Evolutionary conservation across 2,888 invertebrate genomes (phyloP).

Genomic region (Phorcus lineatus): DNA sequence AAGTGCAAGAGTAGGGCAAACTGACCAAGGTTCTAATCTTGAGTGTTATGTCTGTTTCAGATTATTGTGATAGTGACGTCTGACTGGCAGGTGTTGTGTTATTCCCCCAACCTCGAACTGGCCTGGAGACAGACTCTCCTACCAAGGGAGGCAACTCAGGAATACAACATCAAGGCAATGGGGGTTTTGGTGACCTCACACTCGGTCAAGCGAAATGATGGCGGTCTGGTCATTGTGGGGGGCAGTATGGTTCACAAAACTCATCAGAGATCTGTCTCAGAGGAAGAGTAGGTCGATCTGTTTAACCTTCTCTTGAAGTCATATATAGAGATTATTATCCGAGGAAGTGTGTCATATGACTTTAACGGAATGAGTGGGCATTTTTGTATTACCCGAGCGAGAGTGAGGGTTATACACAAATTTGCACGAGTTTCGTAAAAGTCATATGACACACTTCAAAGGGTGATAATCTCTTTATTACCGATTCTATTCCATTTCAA

Average conservation of each 20-base stretch:
- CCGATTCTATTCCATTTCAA: too few relatives aligned
- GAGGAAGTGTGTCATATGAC: too few relatives aligned
- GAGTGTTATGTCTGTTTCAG: conserved; percentile 54
- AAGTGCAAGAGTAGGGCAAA: too few relatives aligned
- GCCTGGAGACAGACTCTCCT: conserved; percentile 65
- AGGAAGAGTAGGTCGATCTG: background rate
- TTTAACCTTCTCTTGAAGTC: background rate
- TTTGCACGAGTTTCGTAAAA: too few relatives aligned
- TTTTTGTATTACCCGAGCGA: too few relatives aligned
- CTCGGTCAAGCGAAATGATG: conserved; percentile 64
- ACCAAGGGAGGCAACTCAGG: conserved; percentile 52
- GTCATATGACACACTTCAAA: too few relatives aligned
- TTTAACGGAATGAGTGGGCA: too few relatives aligned
- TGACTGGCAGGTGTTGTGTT: conserved; percentile 71
- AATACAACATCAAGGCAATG: conserved; percentile 67
- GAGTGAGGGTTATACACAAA: too few relatives aligned
- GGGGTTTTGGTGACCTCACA: conserved; percentile 64
- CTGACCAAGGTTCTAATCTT: too few relatives aligned
- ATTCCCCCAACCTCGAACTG: conserved; percentile 58
- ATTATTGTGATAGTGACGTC: conserved; percentile 69
- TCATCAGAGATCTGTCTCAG: conserved; percentile 37
- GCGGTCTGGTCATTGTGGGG: conserved; percentile 67
- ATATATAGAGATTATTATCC: background rate
- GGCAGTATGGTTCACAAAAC: conserved; percentile 66
- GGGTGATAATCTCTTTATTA: too few relatives aligned